Percentiles rank a stretch among this genome's conserved stretches.
These are phyloP conservation scores for Trachymyrmex cornetzi DNA, from an alignment of 1,140 invertebrate species.

Conservation along the genomic window DNA sequence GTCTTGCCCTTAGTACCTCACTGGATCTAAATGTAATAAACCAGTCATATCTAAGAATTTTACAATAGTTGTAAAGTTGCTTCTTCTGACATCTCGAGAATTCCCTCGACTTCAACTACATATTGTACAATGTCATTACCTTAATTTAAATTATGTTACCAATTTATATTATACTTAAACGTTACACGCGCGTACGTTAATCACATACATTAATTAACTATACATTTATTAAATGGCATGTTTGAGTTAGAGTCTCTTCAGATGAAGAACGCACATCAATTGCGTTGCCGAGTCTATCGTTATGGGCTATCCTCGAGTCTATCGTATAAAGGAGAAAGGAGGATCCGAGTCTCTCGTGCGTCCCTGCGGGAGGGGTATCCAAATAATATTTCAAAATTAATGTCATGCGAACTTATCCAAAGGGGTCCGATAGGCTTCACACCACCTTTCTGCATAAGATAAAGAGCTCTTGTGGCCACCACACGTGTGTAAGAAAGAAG, in stretches of 20 bases:
- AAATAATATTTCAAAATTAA: slow-evolving; percentile 84
- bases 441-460: slow-evolving; percentile 77
- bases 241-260: not conserved
- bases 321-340: not conserved
- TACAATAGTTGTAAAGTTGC: too few species aligned
- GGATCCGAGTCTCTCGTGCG: slow-evolving; percentile 41
- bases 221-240: not conserved
- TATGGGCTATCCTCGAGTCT: not conserved
- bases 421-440: slow-evolving; percentile 70
- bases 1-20: too few species aligned
- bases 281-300: slow-evolving; percentile 8
- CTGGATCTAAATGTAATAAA: too few species aligned
- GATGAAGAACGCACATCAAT: not conserved
- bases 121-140: too few species aligned
- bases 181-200: not conserved
- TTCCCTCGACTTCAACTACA: not conserved
- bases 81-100: not conserved
- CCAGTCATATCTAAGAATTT: too few species aligned
- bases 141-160: not conserved
- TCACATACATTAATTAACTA: not conserved
- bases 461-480: slow-evolving; percentile 72
- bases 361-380: slow-evolving; percentile 56
- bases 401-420: slow-evolving; percentile 77
- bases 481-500: slow-evolving; percentile 64
- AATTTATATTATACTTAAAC: not conserved